These are phyloP conservation scores for Lordiphosa clarofinis DNA, from an alignment of 1,140 invertebrate genomes.

Conservation along the genomic window DNA sequence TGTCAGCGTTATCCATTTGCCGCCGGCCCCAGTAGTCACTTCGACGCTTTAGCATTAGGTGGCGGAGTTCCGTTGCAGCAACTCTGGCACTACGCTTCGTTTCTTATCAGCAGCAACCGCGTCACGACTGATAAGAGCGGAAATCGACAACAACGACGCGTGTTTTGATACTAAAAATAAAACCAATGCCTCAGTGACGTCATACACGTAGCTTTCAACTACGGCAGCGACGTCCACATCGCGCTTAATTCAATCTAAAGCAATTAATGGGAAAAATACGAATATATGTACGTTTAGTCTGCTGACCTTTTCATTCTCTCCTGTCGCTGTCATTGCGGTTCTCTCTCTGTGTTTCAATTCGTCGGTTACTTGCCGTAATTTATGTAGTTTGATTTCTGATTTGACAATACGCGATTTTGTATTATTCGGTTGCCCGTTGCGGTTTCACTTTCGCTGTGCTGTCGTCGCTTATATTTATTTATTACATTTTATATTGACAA, in stretches of 20 bases:
- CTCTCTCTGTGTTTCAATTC: neutral
- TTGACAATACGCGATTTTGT: constrained; percentile 55
- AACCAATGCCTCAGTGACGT: constrained; percentile 37
- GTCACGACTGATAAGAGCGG: constrained; percentile 54
- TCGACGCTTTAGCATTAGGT: constrained; percentile 27
- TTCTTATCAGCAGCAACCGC: constrained; percentile 24
- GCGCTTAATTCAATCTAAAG: constrained; percentile 74
- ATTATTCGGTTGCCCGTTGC: constrained; percentile 20
- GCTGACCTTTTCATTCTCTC: constrained; percentile 47
- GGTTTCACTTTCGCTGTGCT: constrained; percentile 59
- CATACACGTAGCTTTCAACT: constrained; percentile 34
- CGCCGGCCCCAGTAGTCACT: constrained; percentile 26
- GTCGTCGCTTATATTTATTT: constrained; percentile 25
- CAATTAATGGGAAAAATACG: constrained; percentile 59
- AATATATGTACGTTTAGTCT: constrained; percentile 9
- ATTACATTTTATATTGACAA: constrained; percentile 19
- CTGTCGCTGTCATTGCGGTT: neutral
- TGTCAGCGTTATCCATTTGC: constrained; percentile 5
- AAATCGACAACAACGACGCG: constrained; percentile 23
- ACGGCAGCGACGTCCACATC: constrained; percentile 1
- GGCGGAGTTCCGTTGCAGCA: constrained; percentile 3
- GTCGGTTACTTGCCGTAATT: constrained; percentile 26
- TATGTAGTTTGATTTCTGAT: constrained; percentile 58
- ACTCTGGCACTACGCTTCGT: constrained; percentile 8
- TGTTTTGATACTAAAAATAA: constrained; percentile 38